phyloP scores from a whole-genome alignment of 2,113 vertebrate genomes.

The Numenius arquata region DNA sequence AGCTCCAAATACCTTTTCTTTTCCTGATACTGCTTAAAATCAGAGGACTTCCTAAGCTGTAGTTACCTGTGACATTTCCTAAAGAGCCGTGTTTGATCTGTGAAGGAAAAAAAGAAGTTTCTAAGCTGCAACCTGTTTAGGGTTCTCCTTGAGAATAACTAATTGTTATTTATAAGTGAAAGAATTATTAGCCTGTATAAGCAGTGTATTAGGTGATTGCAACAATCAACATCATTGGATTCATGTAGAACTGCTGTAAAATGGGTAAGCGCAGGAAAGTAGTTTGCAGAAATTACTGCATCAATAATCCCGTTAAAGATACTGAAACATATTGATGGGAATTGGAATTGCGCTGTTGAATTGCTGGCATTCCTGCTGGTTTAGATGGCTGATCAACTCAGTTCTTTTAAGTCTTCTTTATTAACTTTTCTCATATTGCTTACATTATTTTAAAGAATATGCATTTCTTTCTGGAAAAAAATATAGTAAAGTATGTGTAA shows the following conservation, averaged over 20 bases:
- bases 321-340: not conserved
- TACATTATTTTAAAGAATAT: not conserved
- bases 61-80: not conserved
- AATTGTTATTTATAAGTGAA: not conserved
- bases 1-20: not conserved
- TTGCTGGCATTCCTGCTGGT: not conserved
- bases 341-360: not conserved
- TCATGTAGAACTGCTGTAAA: not conserved
- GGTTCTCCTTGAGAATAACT: not conserved
- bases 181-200: not conserved
- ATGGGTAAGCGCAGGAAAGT: not conserved
- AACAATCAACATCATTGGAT: not conserved
- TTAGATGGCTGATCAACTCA: not conserved
- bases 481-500: not conserved
- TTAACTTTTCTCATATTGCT: not conserved
- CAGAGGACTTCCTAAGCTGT: not conserved
- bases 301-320: not conserved
- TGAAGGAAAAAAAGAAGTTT: not conserved
- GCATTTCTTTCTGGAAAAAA: not conserved
- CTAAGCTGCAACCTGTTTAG: not conserved
- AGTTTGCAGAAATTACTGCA: constrained; percentile 9
- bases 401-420: not conserved
- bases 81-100: not conserved
- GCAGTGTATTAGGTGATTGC: not conserved
- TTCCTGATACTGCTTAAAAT: not conserved